Evolutionary conservation across 53 echinoderm and acorn worm genomes (phyloP), one percentile per base, ranked within the genome.

Genomic region (Luidia sarsii): DNA sequence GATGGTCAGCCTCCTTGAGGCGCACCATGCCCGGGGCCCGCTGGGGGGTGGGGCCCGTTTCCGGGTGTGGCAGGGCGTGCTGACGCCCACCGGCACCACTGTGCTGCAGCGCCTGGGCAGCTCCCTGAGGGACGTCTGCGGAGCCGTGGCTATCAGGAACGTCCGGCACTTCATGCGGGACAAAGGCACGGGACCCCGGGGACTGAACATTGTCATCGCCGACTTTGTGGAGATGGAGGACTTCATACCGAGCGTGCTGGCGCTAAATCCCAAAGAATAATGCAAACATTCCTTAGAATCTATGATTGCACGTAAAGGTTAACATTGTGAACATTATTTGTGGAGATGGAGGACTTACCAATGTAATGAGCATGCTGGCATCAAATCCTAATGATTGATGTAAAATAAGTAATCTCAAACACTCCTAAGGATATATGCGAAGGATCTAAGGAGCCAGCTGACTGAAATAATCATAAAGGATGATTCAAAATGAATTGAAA

Each of bases 41-140:
- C 87, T 89, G 6, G 53, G 4, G 0, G 85, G 74, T 7, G 53
- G 4, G 0, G 85, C 68, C 8, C 89, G 54, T 57, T 92, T 95
- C 52, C 75, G 86, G 41, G 91, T 95, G n/a, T 75, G 59, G 29
- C 95, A 95, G 59, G 95, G 95, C 22, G 71, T 95, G 7, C 66
- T 95, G n/a, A 95, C 95, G 11, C 92, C 95, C n/a, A 87, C 87
- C 1, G 89, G 89, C 27, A 92, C 87, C 35, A 90, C 92, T n/a
- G 87, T 95, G 24, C 80, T 91, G 45, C 87, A 85, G 52, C 80
- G 90, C 64, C 84, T 90, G 31, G 50, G 49, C 13, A 71, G 77
- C 19, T 70, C 67, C 21, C 65, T 95, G 30, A 84, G 75, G 71
- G 82, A 68, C 36, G 82, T 82, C 10, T 83, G 83, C 48, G 95